Evolutionary conservation across 2,888 invertebrate genomes (phyloP), one percentile per base, ranked within the genome.

Genomic region (Meliscaeva auricollis): DNA sequence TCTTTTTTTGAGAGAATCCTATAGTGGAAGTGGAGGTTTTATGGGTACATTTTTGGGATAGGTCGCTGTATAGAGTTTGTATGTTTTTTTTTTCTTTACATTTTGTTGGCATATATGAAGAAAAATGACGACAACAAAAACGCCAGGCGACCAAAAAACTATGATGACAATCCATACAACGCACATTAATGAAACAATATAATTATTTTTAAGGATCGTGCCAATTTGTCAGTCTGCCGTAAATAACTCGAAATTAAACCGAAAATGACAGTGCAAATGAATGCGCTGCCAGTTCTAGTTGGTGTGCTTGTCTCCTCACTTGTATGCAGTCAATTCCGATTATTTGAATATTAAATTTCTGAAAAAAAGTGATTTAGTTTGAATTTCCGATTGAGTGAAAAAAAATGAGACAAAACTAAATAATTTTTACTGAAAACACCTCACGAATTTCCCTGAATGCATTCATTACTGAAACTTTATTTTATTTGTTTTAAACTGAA

Each of bases 171-270:
- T 38, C 30, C 56, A 54, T 26, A 52, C 46, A 22, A 74, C 56
- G 76, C 62, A 81, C 35, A 81, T 70, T 70, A 81, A 72, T 74
- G 79, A 66, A 83, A 84, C 83, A 84, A 84, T 84, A 84, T 84
- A 84, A 84, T 84, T 79, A 84, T 79, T 84, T 84, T 79, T 64
- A 70, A 84, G 83, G 79, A 74, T 79, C 58, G 74, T 79, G 83
- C 70, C 79, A 79, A 84, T 79, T 84, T 84, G 79, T 84, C 83
- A 79, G 79, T 84, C 78, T 41, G 32, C 83, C 50, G 74, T 83
- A 84, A 84, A 84, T 84, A 84, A 79, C 74, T 79, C 9, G 60
- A 79, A 75, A 84, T 74, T 69, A 69, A 83, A 83, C 56, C 58
- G 74, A 69, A 66, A 70, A 74, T 70, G 83, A 79, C 79, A 74